Base-by-base conservation (phyloP, 2,797 vertebrate genomes). In the Acanthis flammea region DNA sequence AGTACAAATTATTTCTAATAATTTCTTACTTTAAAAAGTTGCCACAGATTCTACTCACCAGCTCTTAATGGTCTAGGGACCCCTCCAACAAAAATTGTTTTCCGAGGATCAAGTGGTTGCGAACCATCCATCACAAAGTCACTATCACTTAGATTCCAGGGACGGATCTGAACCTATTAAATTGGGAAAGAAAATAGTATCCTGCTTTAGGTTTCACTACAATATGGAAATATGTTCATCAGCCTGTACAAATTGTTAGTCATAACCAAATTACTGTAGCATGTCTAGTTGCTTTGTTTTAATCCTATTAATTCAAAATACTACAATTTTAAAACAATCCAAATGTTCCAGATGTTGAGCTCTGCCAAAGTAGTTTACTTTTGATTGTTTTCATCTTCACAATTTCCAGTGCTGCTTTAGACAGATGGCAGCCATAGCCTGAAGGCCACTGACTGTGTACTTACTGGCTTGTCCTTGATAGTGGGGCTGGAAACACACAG, bases 71-170 rank as follows among this genome's bases (percentile, higher is more conserved):
- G 99, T 60, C 99, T 98, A 75, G 99, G 99, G 63, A 99, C 99
- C 21, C 99, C 99, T 79, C 99, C 99, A 94, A 99, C 99, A 98
- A 99, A 99, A 98, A 99, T 99, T 95, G 99, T 99, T 98, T 99
- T 99, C 94, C 99, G 98, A 67, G 99, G 99, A 97, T 99, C 99
- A n/a, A 99, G 98, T 0, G 99, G 99, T 96, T 99, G 99, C 30
- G 99, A 99, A 91, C 99, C 99, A 60, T 99, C 99, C 99, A 99
- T 99, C 95, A 99, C 99, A 81, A 99, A 99, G 96, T 99, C 99
- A 92, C 99, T 99, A 96, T 99, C 99, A 51, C 99, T 99, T 95
- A 99, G 97, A 97, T 99, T 99, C 99, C 99, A 99, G 21, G 99
- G 99, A 77, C 99, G 99, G 80, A 99, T 99, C 98, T 99, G 99